Percentiles rank a stretch among this genome's conserved stretches.
Evolutionary conservation across 2,888 invertebrate genomes (phyloP).

Genomic region (Himalopsyche anomala): DNA sequence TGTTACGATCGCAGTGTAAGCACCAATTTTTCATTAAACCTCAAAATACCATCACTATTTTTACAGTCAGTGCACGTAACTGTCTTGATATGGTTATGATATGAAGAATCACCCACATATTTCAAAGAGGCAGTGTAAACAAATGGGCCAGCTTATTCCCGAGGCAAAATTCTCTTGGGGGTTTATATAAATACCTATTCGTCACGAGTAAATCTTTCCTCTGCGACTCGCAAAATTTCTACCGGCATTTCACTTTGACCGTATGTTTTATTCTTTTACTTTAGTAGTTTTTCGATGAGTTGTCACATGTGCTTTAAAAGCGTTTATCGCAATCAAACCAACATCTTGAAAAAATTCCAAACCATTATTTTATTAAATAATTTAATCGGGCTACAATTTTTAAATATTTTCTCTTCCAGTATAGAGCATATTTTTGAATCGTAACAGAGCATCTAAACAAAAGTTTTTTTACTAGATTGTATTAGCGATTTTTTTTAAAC

Average conservation of each 20-base stretch:
- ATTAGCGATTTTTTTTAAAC: no score
- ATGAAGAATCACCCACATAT: constrained; percentile 24
- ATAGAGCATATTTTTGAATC: no score
- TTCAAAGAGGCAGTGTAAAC: constrained; percentile 32
- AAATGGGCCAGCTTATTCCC: constrained; percentile 18
- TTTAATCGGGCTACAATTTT: no score
- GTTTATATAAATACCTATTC: constrained; percentile 27
- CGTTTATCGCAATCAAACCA: background rate
- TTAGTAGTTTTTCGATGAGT: background rate
- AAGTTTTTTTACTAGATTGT: no score
- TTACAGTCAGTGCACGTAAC: no score
- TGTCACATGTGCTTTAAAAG: background rate
- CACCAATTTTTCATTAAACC: no score
- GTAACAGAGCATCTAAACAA: no score
- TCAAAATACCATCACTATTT: no score
- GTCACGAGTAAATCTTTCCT: background rate
- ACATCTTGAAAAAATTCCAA: background rate
- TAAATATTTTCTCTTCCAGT: no score
- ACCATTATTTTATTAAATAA: no score
- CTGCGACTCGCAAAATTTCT: background rate
- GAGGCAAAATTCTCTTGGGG: background rate
- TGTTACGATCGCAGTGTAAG: no score
- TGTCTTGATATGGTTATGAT: background rate
- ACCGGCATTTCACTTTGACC: background rate
- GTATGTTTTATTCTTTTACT: background rate